Evolutionary conservation across 2,113 vertebrate species (phyloP).

Genomic region (Aythya baeri): DNA sequence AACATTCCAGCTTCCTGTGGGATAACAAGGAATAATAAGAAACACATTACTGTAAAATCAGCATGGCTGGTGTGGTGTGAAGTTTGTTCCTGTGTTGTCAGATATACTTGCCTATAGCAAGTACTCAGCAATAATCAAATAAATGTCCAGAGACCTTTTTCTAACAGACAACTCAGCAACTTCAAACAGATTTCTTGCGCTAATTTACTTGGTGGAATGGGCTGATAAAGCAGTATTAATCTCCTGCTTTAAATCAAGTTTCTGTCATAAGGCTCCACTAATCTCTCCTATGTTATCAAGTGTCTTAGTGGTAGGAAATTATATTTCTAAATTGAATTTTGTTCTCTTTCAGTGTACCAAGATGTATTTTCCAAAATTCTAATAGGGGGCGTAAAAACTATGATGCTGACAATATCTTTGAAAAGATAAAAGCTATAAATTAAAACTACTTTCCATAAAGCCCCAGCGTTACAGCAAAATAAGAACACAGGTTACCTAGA

Average conservation of each 20-base stretch:
- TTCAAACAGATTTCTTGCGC: slow-evolving; percentile 71
- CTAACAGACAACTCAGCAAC: slow-evolving; percentile 72
- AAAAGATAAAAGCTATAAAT: slow-evolving; percentile 75
- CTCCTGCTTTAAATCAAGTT: slow-evolving; percentile 77
- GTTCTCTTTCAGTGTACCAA: slow-evolving; percentile 70
- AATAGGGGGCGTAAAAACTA: slow-evolving; percentile 69
- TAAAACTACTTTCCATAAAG: slow-evolving; percentile 59
- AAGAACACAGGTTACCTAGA: slow-evolving; percentile 53
- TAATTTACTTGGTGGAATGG: slow-evolving; percentile 59
- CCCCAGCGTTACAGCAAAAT: slow-evolving; percentile 22
- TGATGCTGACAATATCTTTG: slow-evolving; percentile 20
- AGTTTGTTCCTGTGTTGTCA: slow-evolving; percentile 49
- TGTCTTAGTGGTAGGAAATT: slow-evolving; percentile 74
- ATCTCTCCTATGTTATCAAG: slow-evolving; percentile 73
- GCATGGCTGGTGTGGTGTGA: slow-evolving; percentile 23
- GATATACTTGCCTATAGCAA: slow-evolving; percentile 42
- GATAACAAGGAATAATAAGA: slow-evolving; percentile 69
- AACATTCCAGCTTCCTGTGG: slow-evolving; percentile 55
- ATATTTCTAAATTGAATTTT: slow-evolving; percentile 79
- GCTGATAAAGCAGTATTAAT: slow-evolving; percentile 74
- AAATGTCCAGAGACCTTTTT: slow-evolving; percentile 69
- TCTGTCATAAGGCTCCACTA: slow-evolving; percentile 75
- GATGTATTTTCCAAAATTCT: slow-evolving; percentile 75
- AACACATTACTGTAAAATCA: slow-evolving; percentile 66
- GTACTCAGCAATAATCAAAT: slow-evolving; percentile 69